These are phyloP conservation scores for Cataglyphis altisquamis DNA, from an alignment of 2,888 invertebrate species.

Conservation along the genomic window DNA sequence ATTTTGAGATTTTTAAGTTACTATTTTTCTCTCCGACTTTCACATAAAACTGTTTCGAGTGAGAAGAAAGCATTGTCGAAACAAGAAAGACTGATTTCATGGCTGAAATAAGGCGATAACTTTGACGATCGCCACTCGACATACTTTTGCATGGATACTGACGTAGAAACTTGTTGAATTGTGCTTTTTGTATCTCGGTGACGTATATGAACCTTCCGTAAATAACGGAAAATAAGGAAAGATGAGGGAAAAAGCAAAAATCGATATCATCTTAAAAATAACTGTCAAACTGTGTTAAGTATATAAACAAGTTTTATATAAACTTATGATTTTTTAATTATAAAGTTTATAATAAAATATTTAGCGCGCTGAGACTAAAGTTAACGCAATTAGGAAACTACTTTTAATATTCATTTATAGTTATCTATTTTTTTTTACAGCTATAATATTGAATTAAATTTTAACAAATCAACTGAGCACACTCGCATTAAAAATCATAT, in stretches of 20 bases:
- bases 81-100: conserved; percentile 31
- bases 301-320: background rate
- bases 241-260: background rate
- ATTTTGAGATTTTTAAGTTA: conserved; percentile 10
- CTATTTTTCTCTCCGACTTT: background rate
- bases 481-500: background rate
- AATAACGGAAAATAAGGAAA: conserved; percentile 10
- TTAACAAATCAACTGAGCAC: background rate
- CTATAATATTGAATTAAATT: background rate
- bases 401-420: background rate
- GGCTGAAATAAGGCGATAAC: conserved; percentile 38
- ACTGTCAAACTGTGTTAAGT: background rate
- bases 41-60: conserved; percentile 32
- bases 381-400: background rate
- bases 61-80: background rate
- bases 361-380: background rate
- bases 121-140: conserved; percentile 42
- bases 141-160: conserved; percentile 32
- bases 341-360: background rate
- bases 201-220: background rate
- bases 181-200: background rate
- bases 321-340: conserved; percentile 15
- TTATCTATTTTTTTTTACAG: background rate
- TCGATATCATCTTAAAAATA: background rate
- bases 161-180: conserved; percentile 6